Evolutionary conservation across 2,113 vertebrate species (phyloP).

Genomic region (Sinocyclocheilus rhinocerous): DNA sequence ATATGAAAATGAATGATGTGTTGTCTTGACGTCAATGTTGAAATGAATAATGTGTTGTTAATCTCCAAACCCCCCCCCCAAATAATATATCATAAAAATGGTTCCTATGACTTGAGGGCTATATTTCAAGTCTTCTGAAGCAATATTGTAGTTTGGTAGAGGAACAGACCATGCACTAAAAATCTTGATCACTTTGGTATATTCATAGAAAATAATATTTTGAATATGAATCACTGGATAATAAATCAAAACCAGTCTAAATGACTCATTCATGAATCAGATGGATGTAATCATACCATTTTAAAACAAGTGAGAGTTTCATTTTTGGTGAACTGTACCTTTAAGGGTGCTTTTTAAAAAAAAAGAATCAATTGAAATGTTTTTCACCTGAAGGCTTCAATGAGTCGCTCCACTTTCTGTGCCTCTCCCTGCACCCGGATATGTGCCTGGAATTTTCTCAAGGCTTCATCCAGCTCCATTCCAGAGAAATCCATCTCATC

Average conservation of each 20-base stretch:
- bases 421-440: slow-evolving; percentile 96
- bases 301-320: not conserved
- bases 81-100: not conserved
- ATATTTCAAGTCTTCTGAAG: not conserved
- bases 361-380: not conserved
- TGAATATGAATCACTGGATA: not conserved
- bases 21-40: too few relatives aligned
- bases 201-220: not conserved
- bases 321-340: not conserved
- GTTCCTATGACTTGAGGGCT: not conserved
- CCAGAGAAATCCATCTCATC: slow-evolving; percentile 97
- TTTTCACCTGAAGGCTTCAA: slow-evolving; percentile 91
- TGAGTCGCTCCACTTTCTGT: slow-evolving; percentile 94
- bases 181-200: not conserved
- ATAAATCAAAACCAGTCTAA: not conserved
- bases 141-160: not conserved
- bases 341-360: not conserved
- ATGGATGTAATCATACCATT: not conserved
- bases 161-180: not conserved
- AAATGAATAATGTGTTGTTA: not conserved
- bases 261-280: not conserved
- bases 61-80: not conserved
- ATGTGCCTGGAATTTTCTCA: slow-evolving; percentile 96
- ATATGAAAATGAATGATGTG: not conserved
- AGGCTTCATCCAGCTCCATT: slow-evolving; percentile 95